Evolutionary conservation across 2,797 vertebrate genomes (phyloP).

Genomic region (Enteromius unitaeniatus): DNA sequence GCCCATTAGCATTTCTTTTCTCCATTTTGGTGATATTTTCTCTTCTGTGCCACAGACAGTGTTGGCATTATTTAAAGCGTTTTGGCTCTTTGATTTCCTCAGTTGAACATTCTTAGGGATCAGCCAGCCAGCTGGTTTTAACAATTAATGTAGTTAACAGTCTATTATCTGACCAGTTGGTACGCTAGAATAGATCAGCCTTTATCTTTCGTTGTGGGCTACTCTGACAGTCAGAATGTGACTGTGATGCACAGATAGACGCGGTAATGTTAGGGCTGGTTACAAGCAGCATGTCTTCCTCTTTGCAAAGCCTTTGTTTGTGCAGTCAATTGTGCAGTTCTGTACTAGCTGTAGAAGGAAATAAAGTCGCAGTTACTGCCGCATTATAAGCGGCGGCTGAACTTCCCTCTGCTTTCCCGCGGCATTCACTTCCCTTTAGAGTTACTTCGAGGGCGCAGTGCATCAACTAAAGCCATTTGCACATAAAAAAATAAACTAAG

Average conservation of each 20-base stretch:
- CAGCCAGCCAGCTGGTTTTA: slow-evolving; percentile 50
- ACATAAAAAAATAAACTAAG: neutral
- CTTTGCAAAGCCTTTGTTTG: neutral
- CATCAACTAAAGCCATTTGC: neutral
- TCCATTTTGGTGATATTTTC: slow-evolving; percentile 4
- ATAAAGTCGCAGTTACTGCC: neutral
- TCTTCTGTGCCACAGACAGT: neutral
- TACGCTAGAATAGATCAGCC: slow-evolving; percentile 46
- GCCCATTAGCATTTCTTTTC: neutral
- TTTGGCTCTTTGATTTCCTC: neutral
- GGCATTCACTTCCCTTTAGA: slow-evolving; percentile 18
- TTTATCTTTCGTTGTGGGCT: slow-evolving; percentile 43
- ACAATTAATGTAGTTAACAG: slow-evolving; percentile 67
- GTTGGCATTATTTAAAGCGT: neutral
- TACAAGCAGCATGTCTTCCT: neutral
- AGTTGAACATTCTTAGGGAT: neutral
- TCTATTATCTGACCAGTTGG: slow-evolving; percentile 44
- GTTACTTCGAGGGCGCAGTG: neutral
- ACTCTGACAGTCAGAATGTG: slow-evolving; percentile 36
- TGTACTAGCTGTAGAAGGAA: slow-evolving; percentile 11
- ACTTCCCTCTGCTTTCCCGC: slow-evolving; percentile 28
- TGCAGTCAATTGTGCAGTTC: slow-evolving; percentile 10
- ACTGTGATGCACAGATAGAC: slow-evolving; percentile 26
- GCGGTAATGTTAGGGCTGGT: slow-evolving; percentile 13
- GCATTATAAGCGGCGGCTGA: neutral